These are phyloP conservation scores for Neopipo cinnamomea DNA, from an alignment of 2,113 vertebrate genomes.

Conservation along the genomic window DNA sequence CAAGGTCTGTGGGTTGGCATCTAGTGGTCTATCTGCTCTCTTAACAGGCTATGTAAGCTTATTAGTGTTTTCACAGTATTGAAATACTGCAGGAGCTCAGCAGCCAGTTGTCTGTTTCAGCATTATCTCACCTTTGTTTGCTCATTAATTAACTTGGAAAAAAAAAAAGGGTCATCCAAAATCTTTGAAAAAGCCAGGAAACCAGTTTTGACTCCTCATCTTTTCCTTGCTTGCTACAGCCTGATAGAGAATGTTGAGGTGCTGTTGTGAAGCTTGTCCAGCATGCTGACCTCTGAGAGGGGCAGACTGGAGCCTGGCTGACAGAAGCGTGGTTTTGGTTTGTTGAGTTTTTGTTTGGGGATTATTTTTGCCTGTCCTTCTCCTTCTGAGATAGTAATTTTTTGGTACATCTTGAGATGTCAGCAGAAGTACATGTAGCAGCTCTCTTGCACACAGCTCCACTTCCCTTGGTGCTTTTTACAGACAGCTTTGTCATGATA, in stretches of 20 bases:
- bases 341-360: neutral
- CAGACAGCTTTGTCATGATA: neutral
- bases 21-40: neutral
- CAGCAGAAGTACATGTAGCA: neutral
- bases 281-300: neutral
- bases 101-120: neutral
- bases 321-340: neutral
- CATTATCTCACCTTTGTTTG: neutral
- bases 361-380: rapidly evolving
- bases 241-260: neutral
- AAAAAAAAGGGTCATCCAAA: neutral
- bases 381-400: neutral
- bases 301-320: neutral
- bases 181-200: neutral
- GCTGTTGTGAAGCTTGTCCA: neutral
- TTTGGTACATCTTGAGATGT: neutral
- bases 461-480: neutral
- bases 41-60: neutral
- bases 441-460: neutral
- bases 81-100: neutral
- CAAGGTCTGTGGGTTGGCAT: neutral
- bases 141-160: rapidly evolving
- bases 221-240: neutral
- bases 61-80: neutral
- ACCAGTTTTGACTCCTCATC: neutral